A percentile compares a stretch with the other conserved stretches of the same genome.
These are phyloP conservation scores for Heterotis niloticus DNA, from an alignment of 2,113 vertebrate species.

Conservation along the genomic window DNA sequence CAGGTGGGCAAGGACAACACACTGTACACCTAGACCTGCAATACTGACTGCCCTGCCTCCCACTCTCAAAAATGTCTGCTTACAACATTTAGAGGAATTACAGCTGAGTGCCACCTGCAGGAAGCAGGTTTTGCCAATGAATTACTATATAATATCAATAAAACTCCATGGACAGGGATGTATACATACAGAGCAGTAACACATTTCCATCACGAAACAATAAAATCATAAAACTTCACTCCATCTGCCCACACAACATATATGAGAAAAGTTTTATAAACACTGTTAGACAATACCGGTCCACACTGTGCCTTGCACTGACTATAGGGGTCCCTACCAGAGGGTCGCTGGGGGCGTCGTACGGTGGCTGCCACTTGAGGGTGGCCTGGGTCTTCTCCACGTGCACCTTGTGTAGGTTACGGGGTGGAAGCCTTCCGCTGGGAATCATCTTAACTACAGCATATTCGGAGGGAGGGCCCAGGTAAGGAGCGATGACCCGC, in stretches of 20 bases:
- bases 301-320: neutral
- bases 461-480: conserved; percentile 83
- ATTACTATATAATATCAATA: neutral
- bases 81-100: too few species aligned
- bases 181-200: neutral
- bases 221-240: neutral
- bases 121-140: too few species aligned
- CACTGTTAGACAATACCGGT: too few species aligned
- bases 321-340: conserved; percentile 64
- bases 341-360: conserved; percentile 75
- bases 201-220: neutral
- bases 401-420: conserved; percentile 80
- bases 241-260: too few species aligned
- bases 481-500: conserved; percentile 76
- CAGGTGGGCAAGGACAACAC: neutral
- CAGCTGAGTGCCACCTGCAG: too few species aligned
- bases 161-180: neutral
- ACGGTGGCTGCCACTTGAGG: conserved; percentile 93
- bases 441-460: conserved; percentile 92
- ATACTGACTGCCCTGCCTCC: neutral
- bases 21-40: neutral
- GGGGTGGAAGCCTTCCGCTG: conserved; percentile 86
- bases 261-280: neutral
- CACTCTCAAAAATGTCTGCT: neutral
- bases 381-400: conserved; percentile 72